These are phyloP conservation scores for Hemiscyllium ocellatum DNA, from an alignment of 2,113 vertebrate genomes.

Conservation along the genomic window DNA sequence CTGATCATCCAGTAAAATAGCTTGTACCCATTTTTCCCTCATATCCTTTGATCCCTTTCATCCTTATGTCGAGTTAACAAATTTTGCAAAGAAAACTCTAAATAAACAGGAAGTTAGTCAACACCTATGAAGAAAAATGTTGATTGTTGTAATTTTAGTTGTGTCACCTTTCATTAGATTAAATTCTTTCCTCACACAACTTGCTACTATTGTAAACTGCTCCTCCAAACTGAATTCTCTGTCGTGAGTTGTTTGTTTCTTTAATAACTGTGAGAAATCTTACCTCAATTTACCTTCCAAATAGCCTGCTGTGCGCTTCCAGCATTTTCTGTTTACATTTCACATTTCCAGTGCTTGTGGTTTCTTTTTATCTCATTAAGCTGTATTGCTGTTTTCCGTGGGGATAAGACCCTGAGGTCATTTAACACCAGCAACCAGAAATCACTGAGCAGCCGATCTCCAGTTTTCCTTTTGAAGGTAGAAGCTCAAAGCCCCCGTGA, in stretches of 20 bases:
- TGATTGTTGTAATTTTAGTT: background rate
- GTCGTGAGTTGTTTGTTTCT: background rate
- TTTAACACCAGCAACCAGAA: constrained; percentile 13
- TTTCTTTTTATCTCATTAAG: background rate
- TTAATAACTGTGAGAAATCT: background rate
- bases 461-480: background rate
- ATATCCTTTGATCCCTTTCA: background rate
- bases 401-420: background rate
- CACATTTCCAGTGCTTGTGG: background rate
- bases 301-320: background rate
- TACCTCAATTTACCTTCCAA: background rate
- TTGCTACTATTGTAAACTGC: background rate
- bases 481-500: background rate
- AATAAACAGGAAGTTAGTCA: background rate
- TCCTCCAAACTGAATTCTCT: background rate
- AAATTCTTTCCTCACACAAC: background rate
- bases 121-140: background rate
- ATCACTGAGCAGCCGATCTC: background rate
- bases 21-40: no score
- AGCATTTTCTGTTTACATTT: constrained; percentile 10
- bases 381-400: background rate
- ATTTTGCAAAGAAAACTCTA: background rate
- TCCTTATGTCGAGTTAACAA: background rate
- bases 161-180: background rate
- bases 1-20: no score